Conservation (phyloP, 2,797 vertebrate species). For the Uromys caudimaculatus region DNA sequence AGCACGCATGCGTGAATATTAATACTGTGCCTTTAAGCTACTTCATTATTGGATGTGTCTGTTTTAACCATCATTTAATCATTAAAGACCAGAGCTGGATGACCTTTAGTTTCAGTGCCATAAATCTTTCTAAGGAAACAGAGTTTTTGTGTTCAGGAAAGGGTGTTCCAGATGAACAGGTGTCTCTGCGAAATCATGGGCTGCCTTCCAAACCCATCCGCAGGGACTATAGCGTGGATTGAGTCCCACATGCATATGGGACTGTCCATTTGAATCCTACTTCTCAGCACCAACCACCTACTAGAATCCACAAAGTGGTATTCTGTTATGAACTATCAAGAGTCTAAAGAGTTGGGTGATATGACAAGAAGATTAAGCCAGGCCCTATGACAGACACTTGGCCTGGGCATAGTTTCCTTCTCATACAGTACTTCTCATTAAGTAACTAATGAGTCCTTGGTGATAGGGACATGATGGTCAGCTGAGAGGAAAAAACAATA, state of each 20-base stretch:
- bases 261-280: not conserved
- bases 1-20: not conserved
- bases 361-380: constrained; percentile 49
- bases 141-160: constrained; percentile 7
- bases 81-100: constrained; percentile 46
- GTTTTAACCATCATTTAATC: constrained; percentile 20
- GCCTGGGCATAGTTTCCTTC: constrained; percentile 10
- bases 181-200: not conserved
- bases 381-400: not conserved
- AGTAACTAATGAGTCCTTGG: constrained; percentile 39
- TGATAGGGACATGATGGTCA: not conserved
- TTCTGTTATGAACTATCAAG: not conserved
- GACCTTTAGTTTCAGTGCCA: constrained; percentile 61
- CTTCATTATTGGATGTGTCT: constrained; percentile 60
- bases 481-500: constrained; percentile 4
- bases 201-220: constrained; percentile 34
- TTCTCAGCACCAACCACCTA: not conserved
- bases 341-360: not conserved
- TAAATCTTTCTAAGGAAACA: constrained; percentile 60
- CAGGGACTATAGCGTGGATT: not conserved
- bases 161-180: constrained; percentile 25
- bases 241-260: not conserved
- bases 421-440: not conserved
- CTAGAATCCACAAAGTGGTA: constrained; percentile 28
- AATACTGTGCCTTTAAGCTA: not conserved